Conservation (phyloP, 92 coral and sea anemone species). For the Zoanthus gigantus region DNA sequence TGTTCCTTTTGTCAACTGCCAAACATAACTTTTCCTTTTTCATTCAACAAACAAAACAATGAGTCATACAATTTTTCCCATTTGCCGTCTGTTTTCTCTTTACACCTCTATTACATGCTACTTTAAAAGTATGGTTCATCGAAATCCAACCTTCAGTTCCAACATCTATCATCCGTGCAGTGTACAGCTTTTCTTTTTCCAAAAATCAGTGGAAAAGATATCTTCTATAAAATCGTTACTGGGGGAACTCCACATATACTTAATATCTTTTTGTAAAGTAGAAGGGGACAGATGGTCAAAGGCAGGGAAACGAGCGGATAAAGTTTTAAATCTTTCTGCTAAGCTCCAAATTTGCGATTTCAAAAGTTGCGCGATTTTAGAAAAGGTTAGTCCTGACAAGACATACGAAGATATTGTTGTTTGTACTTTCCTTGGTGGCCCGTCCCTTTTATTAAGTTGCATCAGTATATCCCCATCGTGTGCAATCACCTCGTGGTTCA, state of each 20-base stretch:
- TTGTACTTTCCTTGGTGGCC: conserved; percentile 53
- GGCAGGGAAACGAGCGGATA: conserved; percentile 26
- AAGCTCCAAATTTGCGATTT: conserved; percentile 41
- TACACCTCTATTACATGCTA: conserved; percentile 51
- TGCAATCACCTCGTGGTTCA: conserved; percentile 61
- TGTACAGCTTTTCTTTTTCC: conserved; percentile 59
- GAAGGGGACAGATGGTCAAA: conserved; percentile 36
- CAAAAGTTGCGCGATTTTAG: conserved; percentile 25
- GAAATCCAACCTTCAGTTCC: conserved; percentile 50
- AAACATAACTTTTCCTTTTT: conserved; percentile 56
- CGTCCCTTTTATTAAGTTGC: conserved; percentile 32
- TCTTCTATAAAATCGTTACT: conserved; percentile 42
- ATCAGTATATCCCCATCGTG: conserved; percentile 48
- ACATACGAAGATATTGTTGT: conserved; percentile 35
- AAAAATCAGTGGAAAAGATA: conserved; percentile 23
- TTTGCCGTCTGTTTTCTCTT: conserved; percentile 18
- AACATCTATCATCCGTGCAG: conserved; percentile 41
- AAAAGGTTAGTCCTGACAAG: conserved; percentile 49
- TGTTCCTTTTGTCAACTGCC: conserved; percentile 59
- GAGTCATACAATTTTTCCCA: conserved; percentile 53
- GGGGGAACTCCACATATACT: conserved; percentile 43
- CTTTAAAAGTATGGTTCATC: conserved; percentile 55
- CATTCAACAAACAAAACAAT: conserved; percentile 61
- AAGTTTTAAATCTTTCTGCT: conserved; percentile 42
- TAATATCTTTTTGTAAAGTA: conserved; percentile 29